Conservation (phyloP, 2,797 vertebrate genomes). For the Typhlichthys eigenmanni region DNA sequence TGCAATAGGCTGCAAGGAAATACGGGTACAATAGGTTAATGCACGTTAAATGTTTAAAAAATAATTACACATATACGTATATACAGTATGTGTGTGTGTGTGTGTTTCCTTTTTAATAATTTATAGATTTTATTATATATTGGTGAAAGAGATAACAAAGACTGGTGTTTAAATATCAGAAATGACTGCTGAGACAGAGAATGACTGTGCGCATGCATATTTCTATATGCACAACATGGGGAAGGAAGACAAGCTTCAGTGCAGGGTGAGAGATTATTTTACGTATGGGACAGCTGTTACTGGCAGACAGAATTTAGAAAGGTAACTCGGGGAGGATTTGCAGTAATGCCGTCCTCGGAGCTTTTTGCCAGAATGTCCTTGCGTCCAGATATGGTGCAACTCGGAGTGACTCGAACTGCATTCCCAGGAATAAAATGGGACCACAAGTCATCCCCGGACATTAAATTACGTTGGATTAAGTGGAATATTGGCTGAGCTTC, state of each 20-base stretch:
- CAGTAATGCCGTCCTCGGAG: constrained; percentile 32
- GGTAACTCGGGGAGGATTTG: constrained; percentile 32
- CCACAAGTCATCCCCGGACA: constrained; percentile 47
- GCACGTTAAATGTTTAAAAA: too few relatives aligned
- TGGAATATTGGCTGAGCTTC: constrained; percentile 45
- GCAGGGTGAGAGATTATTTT: constrained; percentile 43
- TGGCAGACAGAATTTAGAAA: constrained; percentile 40
- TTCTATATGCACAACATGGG: constrained; percentile 6
- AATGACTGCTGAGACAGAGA: constrained; percentile 35
- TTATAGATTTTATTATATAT: constrained; percentile 5
- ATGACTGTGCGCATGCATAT: constrained; percentile 19
- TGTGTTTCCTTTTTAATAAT: constrained; percentile 7
- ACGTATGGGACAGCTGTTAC: constrained; percentile 44
- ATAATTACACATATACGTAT: too few relatives aligned
- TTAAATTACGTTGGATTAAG: constrained; percentile 45
- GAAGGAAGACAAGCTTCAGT: constrained; percentile 26
- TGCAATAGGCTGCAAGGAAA: too few relatives aligned
- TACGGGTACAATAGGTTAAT: too few relatives aligned
- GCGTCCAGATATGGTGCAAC: constrained; percentile 44
- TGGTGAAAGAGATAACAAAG: background rate
- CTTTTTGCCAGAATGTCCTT: constrained; percentile 37
- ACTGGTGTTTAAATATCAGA: background rate
- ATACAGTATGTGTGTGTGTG: too few relatives aligned
- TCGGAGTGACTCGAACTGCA: constrained; percentile 40
- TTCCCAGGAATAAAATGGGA: constrained; percentile 49